These are phyloP conservation scores for Battus philenor DNA, from an alignment of 1,140 invertebrate species.

Conservation along the genomic window DNA sequence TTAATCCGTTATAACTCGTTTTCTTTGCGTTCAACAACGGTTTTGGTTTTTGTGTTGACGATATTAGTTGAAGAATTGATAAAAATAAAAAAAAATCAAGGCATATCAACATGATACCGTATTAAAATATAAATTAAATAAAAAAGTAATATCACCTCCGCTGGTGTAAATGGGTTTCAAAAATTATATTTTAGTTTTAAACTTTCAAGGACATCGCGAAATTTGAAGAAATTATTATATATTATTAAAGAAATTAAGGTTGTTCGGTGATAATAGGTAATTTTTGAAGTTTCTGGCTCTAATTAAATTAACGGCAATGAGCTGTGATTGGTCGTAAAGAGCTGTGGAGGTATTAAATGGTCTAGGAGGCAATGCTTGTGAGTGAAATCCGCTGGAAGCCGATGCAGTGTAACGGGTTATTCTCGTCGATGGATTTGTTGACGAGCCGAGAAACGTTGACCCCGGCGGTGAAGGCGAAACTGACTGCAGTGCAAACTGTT, in stretches of 20 bases:
- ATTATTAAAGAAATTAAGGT: conserved; percentile 2
- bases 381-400: conserved; percentile 62
- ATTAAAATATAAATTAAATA: background rate
- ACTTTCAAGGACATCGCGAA: background rate
- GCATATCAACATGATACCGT: background rate
- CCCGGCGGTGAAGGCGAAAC: conserved; percentile 56
- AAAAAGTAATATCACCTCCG: background rate
- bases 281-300: conserved; percentile 2
- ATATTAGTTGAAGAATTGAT: background rate
- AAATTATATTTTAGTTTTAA: conserved; percentile 8
- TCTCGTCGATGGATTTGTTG: conserved; percentile 72
- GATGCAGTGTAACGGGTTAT: conserved; percentile 71
- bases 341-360: conserved; percentile 42
- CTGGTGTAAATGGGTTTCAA: conserved; percentile 2
- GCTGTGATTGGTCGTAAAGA: conserved; percentile 23
- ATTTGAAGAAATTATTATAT: background rate
- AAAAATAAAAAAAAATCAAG: background rate
- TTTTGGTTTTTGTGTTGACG: conserved; percentile 3
- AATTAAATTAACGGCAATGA: background rate
- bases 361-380: conserved; percentile 46
- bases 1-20: conserved; percentile 17
- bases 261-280: conserved; percentile 6
- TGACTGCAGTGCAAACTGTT: conserved; percentile 43
- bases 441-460: conserved; percentile 68
- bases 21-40: conserved; percentile 13